Percentiles rank a stretch among this genome's conserved stretches.
Conservation (phyloP, 35 echinoderm and acorn worm genomes). For the Holothuria glaberrima region DNA sequence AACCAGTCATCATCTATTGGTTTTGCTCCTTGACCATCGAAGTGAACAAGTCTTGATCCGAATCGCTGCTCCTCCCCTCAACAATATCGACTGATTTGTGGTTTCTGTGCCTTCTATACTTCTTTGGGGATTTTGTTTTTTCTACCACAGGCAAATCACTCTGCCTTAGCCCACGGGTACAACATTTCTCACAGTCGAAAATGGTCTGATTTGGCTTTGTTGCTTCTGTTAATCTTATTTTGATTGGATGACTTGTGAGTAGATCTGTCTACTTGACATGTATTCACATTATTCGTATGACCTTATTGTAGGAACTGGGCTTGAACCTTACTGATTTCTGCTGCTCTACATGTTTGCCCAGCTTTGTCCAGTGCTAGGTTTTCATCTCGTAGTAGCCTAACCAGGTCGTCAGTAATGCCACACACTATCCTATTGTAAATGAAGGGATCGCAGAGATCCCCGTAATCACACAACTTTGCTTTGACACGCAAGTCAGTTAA, state of each 20-base stretch:
- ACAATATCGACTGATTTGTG: too few species aligned
- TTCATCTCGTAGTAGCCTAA: conserved; percentile 2
- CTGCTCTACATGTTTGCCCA: not conserved
- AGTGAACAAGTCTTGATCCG: not conserved
- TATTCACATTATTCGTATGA: not conserved
- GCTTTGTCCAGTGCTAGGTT: conserved; percentile 9
- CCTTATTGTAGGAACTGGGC: not conserved
- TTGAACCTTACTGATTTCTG: not conserved
- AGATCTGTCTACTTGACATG: not conserved
- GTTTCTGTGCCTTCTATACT: too few species aligned
- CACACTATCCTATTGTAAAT: not conserved
- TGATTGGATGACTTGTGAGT: too few species aligned
- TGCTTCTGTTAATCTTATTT: too few species aligned
- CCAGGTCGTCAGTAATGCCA: not conserved
- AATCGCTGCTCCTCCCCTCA: too few species aligned
- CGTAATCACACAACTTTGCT: conserved; percentile 40
- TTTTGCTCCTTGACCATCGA: not conserved
- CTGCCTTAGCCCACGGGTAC: not conserved
- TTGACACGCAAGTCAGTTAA: conserved; percentile 31
- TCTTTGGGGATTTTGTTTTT: too few species aligned
- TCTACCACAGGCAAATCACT: not conserved
- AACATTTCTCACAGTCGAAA: not conserved
- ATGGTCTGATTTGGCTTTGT: too few species aligned
- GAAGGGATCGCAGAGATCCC: not conserved
- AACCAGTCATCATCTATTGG: not conserved